Evolutionary conservation across 1,140 invertebrate genomes (phyloP).

Genomic region (Palaemon carinicauda): DNA sequence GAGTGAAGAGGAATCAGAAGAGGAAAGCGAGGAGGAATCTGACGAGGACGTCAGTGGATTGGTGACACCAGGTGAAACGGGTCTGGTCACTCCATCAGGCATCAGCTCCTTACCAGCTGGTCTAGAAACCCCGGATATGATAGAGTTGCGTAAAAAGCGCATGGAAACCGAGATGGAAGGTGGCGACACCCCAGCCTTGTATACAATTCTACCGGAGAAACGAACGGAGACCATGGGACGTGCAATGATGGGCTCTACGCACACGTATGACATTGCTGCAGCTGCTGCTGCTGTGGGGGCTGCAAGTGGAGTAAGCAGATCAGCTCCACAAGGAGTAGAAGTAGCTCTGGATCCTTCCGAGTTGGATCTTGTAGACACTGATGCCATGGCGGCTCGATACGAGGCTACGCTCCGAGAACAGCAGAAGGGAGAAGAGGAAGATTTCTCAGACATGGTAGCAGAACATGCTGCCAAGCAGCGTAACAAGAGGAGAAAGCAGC

Average conservation of each 20-base stretch:
- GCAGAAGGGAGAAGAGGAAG: conserved; percentile 86
- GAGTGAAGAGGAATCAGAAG: conserved; percentile 89
- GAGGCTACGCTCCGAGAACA: conserved; percentile 95
- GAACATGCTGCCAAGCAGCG: conserved; percentile 96
- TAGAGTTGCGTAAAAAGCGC: conserved; percentile 96
- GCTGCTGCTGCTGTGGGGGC: conserved; percentile 57
- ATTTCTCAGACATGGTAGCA: conserved; percentile 97
- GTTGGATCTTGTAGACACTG: conserved; percentile 89
- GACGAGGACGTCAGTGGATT: conserved; percentile 75
- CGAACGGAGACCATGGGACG: conserved; percentile 86
- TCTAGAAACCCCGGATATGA: conserved; percentile 97
- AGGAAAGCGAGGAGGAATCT: conserved; percentile 76
- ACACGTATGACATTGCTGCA: conserved; percentile 88
- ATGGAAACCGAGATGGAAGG: conserved; percentile 97
- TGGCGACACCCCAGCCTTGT: conserved; percentile 88
- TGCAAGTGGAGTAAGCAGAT: conserved; percentile 59
- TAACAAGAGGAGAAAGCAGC: conserved; percentile 91
- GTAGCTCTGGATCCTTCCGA: conserved; percentile 96
- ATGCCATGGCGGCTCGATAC: conserved; percentile 95
- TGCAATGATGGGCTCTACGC: conserved; percentile 95
- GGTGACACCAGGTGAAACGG: conserved; percentile 78
- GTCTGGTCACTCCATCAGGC: conserved; percentile 93
- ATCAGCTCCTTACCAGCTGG: conserved; percentile 94
- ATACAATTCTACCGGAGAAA: conserved; percentile 94
- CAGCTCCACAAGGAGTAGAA: conserved; percentile 74